Evolutionary conservation across 2,797 vertebrate species (phyloP).

Genomic region (Lacerta agilis): DNA sequence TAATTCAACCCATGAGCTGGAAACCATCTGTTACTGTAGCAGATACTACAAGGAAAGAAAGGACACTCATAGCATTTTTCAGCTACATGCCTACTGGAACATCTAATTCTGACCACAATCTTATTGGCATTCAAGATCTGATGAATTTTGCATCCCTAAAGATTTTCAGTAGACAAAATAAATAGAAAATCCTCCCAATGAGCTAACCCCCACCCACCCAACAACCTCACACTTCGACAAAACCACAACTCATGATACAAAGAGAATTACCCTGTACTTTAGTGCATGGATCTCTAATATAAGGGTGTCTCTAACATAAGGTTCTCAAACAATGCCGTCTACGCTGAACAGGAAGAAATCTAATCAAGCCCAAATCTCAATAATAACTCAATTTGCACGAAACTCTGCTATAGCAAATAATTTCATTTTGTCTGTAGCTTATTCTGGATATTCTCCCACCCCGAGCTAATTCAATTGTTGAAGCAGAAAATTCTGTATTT

Average conservation of each 20-base stretch:
- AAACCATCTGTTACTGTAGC: too few species aligned
- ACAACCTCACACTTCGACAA: too few species aligned
- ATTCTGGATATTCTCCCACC: not conserved
- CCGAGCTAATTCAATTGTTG: slow-evolving; percentile 14
- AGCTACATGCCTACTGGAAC: too few species aligned
- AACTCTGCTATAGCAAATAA: not conserved
- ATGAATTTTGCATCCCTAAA: too few species aligned
- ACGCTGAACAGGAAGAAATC: not conserved
- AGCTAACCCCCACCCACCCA: not conserved
- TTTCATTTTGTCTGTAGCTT: slow-evolving; percentile 31
- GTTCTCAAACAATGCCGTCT: not conserved
- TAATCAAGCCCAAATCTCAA: slow-evolving; percentile 22
- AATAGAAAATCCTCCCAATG: not conserved
- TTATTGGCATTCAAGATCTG: too few species aligned
- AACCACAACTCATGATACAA: not conserved
- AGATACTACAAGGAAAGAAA: too few species aligned
- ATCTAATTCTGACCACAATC: too few species aligned
- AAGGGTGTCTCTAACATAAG: not conserved
- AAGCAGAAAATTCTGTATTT: slow-evolving; percentile 3
- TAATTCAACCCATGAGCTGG: too few species aligned
- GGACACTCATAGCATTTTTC: too few species aligned
- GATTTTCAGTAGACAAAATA: not conserved
- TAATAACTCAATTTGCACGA: slow-evolving; percentile 22
- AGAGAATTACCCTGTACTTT: not conserved
- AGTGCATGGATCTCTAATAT: not conserved